Evolutionary conservation across 2,797 vertebrate species (phyloP), one percentile per base, ranked within the genome.

Genomic region (Melanotaenia maccullochi): DNA sequence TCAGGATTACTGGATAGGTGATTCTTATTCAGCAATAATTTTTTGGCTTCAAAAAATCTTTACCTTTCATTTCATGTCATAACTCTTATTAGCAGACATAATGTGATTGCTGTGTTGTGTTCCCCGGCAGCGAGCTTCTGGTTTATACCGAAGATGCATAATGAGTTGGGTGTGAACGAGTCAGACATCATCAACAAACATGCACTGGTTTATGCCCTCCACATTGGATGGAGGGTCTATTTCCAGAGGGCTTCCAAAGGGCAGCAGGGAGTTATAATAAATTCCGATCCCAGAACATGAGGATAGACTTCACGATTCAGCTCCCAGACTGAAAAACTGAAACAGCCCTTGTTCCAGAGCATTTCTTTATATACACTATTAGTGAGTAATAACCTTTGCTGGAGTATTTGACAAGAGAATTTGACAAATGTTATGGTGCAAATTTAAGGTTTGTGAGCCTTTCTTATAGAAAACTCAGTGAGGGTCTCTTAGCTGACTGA

Each of bases 171-270:
- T 76, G 75, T 81, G 84, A 89, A 77, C 56, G 62, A 78, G 84
- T 87, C 76, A 80, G 80, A 73, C 74, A 77, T 87, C 87, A 89
- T 92, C 88, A 92, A 90, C 89, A 90, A 87, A 75, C 75, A 86
- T 79, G 76, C 75, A 44, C 44, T 54, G 72, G 63, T 76, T 78
- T 85, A 68, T 63, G 79, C 70, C 68, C 68, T 76, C 22, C 61
- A 65, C 52, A 62, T 68, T 66, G 72, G 75, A 83, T 73, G 72
- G 76, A 87, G 73, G 65, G 72, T 82, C 82, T 89, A 80, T 90
- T 86, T 89, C 83, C 73, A 76, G 83, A 79, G 84, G 76, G 44
- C 32, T 82, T 83, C 70, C 73, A 60, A 33, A 78, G 83, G 87
- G 75, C 73, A 69, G 58, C 24, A 57, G 67, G 35, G 71, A 83